Evolutionary conservation across 2,888 invertebrate species (phyloP), one percentile per base, ranked within the genome.

Genomic region (Drosophila flavopinicola): DNA sequence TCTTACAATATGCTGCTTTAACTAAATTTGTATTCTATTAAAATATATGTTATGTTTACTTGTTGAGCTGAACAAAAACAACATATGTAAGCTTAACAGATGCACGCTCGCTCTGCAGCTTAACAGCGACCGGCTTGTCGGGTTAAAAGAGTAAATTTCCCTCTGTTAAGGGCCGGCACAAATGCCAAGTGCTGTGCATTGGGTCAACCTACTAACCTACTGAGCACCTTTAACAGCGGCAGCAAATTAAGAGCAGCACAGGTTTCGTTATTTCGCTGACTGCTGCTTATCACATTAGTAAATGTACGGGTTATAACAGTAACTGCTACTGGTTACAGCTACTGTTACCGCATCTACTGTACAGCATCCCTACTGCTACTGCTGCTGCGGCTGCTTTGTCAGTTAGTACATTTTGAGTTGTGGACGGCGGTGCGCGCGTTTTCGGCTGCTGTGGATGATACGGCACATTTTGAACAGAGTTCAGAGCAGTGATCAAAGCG

Each of bases 121-220:
- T 37, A 37, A 47, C 54, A 60, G 39, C 41, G 9, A 6, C 32
- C 67, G 61, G 66, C 45, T 6, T 2, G 11, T 4, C 17, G 2
- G 6, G n/a, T 0, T 11, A 3, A 37, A 77, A 87, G 83, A 83
- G 83, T 20, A 71, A 83, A 87, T 69, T 58, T 85, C 83, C 87
- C 67, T 17, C 35, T 60, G 39, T 37, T 53, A 60, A 9, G 6
- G 6, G 53, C 70, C 84, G 86, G 80, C 59, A 32, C 17, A 6
- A 15, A 9, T 17, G 17, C 3, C 38, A 3, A 17, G 6, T 20
- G 24, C 24, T 10, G 37, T 10, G n/a, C 47, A 69, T n/a, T 54
- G 13, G 47, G 57, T 23, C 82, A 82, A 87, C 87, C 83, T 83
- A 83, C 80, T 83, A 83, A 83, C 83, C 83, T 79, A 83, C 53